Base-by-base conservation (phyloP, 2,888 invertebrate species). In the Tiliacea aurago region DNA sequence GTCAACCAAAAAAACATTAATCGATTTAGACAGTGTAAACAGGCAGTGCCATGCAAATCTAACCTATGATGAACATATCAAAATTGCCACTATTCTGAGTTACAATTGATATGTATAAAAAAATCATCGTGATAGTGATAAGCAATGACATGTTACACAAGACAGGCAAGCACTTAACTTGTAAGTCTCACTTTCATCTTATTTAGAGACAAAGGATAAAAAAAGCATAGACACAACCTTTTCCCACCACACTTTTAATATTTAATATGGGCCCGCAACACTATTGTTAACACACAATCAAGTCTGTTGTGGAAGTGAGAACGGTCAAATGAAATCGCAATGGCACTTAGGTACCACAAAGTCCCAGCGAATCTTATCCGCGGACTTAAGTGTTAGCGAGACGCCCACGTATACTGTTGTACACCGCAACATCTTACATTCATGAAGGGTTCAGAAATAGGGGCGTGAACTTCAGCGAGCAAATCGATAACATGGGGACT, bases 341-440 rank as follows among this genome's bases (percentile, higher is more conserved):
- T 85, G 86, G 84, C 84, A 85, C 86, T 88, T 90, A 87, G 86
- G 87, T 90, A 89, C 85, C 87, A 74, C 81, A 85, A 68, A 66
- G 81, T 76, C 83, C 81, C 84, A 81, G 74, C 66, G 90, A 90
- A 91, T 91, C 91, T 90, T 91, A 90, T 88, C 85, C 87, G 78
- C 73, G 75, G 78, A 86, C 86, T 88, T 88, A 92, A 91, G 86
- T 90, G 90, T 88, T 88, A 90, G 87, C 78, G 88, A 89, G 89
- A 89, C 88, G 86, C 83, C 84, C 20, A 68, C 67, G 73, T 77
- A 84, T 81, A 67, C 45, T 64, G 33, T 43, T 65, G 70, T 81
- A 76, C 73, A 89, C 92, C 91, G 86, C 91, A 87, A 81, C 88
- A 91, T 92, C 89, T 91, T 90, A 90, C 91, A 92, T 93, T 92